Conservation (phyloP, 1,140 invertebrate genomes). For the Sweltsa coloradensis region DNA sequence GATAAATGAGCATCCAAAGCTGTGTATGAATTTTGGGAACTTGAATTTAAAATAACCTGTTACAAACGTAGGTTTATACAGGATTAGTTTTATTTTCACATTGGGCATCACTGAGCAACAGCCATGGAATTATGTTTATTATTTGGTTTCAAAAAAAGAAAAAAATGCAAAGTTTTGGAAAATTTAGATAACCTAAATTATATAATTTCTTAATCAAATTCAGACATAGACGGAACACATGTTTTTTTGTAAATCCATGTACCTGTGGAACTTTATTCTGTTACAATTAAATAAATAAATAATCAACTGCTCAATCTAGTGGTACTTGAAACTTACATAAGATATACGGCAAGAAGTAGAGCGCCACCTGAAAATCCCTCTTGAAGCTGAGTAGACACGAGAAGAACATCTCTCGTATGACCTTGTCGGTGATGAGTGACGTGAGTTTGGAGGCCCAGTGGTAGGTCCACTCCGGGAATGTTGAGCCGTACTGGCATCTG, state of each 20-base stretch:
- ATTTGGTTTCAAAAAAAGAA: neutral
- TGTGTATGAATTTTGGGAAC: too few species aligned
- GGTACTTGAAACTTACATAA: slow-evolving; percentile 30
- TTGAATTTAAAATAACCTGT: too few species aligned
- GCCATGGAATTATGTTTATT: too few species aligned
- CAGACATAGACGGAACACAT: too few species aligned
- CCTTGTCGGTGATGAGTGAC: slow-evolving; percentile 36
- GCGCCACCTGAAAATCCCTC: slow-evolving; percentile 49
- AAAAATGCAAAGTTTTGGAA: neutral
- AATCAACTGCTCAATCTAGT: neutral
- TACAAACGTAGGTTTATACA: too few species aligned
- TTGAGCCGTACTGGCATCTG: neutral
- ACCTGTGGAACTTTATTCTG: too few species aligned
- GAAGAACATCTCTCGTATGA: slow-evolving; percentile 40
- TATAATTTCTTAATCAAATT: too few species aligned
- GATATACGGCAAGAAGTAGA: slow-evolving; percentile 59
- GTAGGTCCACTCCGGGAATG: slow-evolving; percentile 13
- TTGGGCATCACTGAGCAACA: too few species aligned
- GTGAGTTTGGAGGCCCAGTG: slow-evolving; percentile 49
- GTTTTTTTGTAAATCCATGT: too few species aligned
- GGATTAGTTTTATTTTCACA: too few species aligned
- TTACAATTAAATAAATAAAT: too few species aligned
- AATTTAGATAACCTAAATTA: neutral
- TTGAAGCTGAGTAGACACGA: slow-evolving; percentile 56
- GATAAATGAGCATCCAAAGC: too few species aligned